Percentiles rank a stretch among this genome's conserved stretches.
phyloP scores from a whole-genome alignment of 2,113 vertebrate genomes.

The Peromyscus leucopus region DNA sequence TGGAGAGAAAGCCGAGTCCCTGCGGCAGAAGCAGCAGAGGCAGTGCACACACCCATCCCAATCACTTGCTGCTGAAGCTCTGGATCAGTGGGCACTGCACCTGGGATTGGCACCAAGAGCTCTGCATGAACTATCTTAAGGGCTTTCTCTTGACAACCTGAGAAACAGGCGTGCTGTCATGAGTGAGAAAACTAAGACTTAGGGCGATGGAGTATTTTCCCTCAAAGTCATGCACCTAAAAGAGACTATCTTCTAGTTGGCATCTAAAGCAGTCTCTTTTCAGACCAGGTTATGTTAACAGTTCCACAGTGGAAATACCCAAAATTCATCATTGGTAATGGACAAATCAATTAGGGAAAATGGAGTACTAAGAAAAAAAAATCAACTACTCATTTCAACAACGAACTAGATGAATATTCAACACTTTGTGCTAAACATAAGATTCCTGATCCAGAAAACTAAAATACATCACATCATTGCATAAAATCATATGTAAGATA shows the following conservation, averaged over 20 bases:
- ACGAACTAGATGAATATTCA: background rate
- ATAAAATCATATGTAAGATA: background rate
- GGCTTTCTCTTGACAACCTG: background rate
- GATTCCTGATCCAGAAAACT: background rate
- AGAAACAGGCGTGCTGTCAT: background rate
- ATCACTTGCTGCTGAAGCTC: background rate
- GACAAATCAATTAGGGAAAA: background rate
- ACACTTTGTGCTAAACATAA: background rate
- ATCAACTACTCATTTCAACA: background rate
- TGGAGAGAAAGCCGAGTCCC: conserved; percentile 1
- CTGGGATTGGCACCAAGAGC: background rate
- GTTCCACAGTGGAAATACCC: background rate
- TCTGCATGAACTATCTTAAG: background rate
- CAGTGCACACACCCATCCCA: background rate
- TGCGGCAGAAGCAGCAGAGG: background rate
- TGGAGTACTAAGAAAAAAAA: background rate
- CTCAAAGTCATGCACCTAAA: background rate
- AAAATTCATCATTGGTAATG: background rate
- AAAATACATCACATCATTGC: background rate
- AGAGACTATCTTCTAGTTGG: background rate
- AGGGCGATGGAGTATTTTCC: background rate
- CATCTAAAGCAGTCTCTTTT: background rate
- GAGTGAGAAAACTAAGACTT: background rate
- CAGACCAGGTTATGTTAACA: background rate
- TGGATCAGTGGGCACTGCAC: background rate